Conservation (phyloP, 2,797 vertebrate genomes). For the Muscicapa comitata region DNA sequence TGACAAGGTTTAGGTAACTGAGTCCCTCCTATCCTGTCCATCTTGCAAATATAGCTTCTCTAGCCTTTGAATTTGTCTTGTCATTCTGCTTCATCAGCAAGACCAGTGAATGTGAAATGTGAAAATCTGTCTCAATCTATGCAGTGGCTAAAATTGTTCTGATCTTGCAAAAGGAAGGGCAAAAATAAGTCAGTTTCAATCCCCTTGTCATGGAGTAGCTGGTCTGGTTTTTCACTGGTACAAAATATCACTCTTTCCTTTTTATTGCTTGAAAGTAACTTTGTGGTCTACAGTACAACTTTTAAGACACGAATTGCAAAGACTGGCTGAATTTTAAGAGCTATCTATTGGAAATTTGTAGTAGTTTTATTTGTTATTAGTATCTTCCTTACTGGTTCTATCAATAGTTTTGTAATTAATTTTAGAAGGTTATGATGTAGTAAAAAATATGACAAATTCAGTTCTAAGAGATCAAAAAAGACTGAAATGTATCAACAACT, state of each 20-base stretch:
- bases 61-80: neutral
- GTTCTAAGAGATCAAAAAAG: neutral
- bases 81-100: neutral
- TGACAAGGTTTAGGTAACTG: neutral
- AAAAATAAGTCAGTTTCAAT: neutral
- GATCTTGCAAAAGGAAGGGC: neutral
- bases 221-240: neutral
- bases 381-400: neutral
- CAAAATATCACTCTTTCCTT: neutral
- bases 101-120: neutral
- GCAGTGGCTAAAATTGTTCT: neutral
- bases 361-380: neutral
- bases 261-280: neutral
- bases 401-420: neutral
- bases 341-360: neutral
- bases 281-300: neutral
- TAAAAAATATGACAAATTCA: neutral
- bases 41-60: neutral
- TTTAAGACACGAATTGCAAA: neutral
- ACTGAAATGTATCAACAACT: neutral
- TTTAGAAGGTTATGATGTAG: neutral
- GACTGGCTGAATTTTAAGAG: neutral
- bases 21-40: neutral
- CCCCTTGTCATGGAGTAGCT: neutral
- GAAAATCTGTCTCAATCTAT: neutral